A percentile compares a stretch with the other conserved stretches of the same genome.
Evolutionary conservation across 2,888 invertebrate species (phyloP).

Genomic region (Lasius fuliginosus): DNA sequence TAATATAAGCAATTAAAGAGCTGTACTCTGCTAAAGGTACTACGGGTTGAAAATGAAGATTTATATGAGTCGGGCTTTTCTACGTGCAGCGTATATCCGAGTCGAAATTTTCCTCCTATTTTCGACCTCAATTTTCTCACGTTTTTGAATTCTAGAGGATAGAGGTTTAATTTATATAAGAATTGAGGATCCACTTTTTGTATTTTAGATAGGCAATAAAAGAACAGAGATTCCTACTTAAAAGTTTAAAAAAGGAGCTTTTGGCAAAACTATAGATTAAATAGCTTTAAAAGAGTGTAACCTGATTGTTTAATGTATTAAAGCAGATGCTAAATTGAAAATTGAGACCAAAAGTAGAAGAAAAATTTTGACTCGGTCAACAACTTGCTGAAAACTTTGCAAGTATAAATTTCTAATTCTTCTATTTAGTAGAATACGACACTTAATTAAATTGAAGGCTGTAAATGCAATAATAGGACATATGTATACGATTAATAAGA

Average conservation of each 20-base stretch:
- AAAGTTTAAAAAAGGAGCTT: background rate
- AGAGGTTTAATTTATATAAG: background rate
- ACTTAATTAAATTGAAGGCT: slow-evolving; percentile 2
- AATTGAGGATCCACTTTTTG: background rate
- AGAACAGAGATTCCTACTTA: background rate
- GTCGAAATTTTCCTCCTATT: background rate
- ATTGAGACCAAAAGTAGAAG: background rate
- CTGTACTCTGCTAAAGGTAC: background rate
- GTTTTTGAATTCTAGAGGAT: background rate
- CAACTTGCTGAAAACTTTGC: slow-evolving; percentile 7
- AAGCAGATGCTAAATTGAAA: background rate
- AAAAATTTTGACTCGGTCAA: background rate
- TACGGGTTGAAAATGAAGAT: background rate
- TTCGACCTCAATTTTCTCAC: background rate
- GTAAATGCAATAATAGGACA: background rate
- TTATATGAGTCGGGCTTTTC: background rate
- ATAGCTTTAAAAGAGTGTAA: background rate
- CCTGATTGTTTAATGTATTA: background rate
- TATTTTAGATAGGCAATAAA: background rate
- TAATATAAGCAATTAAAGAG: slow-evolving; percentile 14
- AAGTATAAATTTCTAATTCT: background rate
- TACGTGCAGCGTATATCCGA: background rate
- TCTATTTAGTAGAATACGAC: background rate
- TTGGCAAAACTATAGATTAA: background rate
- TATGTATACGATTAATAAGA: background rate